Evolutionary conservation across 2,888 invertebrate species (phyloP), one percentile per base, ranked within the genome.

Genomic region (Dynastes grantii): DNA sequence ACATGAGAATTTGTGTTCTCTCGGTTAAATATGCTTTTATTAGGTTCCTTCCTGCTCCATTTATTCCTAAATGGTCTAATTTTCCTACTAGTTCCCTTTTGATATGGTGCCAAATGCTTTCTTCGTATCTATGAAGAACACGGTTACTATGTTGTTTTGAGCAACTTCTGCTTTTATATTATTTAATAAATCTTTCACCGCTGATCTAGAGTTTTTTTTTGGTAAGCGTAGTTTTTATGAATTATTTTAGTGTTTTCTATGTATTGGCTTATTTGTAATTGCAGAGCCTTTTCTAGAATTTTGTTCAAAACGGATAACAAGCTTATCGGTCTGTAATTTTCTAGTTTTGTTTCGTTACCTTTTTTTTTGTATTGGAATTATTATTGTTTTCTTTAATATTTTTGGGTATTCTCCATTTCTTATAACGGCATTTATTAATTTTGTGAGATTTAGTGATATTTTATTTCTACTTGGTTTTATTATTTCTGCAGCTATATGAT

Each of bases 281-380:
- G 32, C 22, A 22, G 22, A 22, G n/a, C 29, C 27, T 70, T 70
- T 49, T 70, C 40, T 78, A 64, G 67, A 81, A 84, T 76, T 85
- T 82, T 65, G 70, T 70, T 70, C 22, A 70, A 37, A 22, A 27
- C 37, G 27, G 49, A 70, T 49, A 51, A 49, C 22, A 51, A 13
- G 49, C 27, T 29, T 22, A 49, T 70, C 45, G 70, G 70, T 16
- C 51, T 8, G 37, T 70, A 70, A 53, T 51, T 70, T 53, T 70
- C 70, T 51, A 22, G 70, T 45, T 70, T 70, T 29, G 51, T 49
- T 70, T 53, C 22, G 70, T 70, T 53, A 51, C 70, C 45, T 51
- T 49, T 40, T 70, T 70, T 70, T 70, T 49, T 70, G 11, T 49
- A 51, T 70, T 49, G 70, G 70, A 22, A 27, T 16, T 70, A 70